Evolutionary conservation across 2,888 invertebrate species (phyloP), one percentile per base, ranked within the genome.

Genomic region (Morpho achilles): DNA sequence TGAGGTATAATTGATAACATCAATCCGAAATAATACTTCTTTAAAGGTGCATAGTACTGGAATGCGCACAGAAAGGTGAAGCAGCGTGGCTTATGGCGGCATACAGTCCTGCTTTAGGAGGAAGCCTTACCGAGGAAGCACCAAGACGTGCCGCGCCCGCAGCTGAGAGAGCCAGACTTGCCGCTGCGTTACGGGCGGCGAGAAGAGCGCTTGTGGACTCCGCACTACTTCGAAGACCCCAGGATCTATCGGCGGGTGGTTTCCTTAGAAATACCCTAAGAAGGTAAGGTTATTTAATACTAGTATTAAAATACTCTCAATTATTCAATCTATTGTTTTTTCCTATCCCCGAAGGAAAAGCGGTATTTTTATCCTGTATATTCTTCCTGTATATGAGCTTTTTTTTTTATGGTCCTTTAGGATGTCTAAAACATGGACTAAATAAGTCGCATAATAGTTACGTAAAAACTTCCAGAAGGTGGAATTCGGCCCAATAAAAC

Each of bases 1-100:
- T 16, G 3, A 32, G 32, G 3, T 5, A 32, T 32, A 32, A 5
- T 32, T 32, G 32, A 32, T 32, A 32, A 32, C 3, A 32, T 32
- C 32, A 32, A 42, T 32, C 32, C 0, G 7, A 45, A 45, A 45
- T 41, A 39, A 3, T 32, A 32, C 5, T 43, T 1, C 7, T 7
- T 9, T 16, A 39, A 74, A 96, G 96, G 73, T 98, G 97, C 84
- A 98, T 97, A 80, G 98, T 98, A 16, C 96, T 98, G 73, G 98
- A 98, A 81, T 97, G 97, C 0, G 84, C 93, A 0, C 96, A 97
- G 73, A 97, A 98, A 81, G 94, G 95, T 71, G 98, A 98, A 85
- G 97, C 98, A 51, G 98, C 97, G 0, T 96, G 96, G 73, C 87
- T 98, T 50, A 97, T 98, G 75, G 96, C 97, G 7, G 96, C 97